Evolutionary conservation across 1,140 invertebrate species (phyloP).

Genomic region (Drosophila serrata): DNA sequence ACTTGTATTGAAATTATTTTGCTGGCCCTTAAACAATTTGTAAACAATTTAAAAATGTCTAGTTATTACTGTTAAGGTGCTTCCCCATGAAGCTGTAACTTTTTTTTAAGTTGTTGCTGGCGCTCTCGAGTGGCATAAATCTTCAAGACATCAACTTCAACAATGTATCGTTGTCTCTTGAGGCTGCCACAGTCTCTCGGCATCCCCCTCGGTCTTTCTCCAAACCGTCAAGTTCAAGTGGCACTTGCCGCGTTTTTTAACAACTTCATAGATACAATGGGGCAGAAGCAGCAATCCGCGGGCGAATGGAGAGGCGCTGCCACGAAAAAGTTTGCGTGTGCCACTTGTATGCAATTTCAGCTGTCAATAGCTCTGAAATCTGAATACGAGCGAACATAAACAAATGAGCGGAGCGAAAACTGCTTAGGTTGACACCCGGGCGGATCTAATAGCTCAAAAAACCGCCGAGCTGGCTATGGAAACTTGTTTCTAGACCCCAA

Average conservation of each 20-base stretch:
- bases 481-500: constrained; percentile 64
- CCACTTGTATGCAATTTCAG: constrained; percentile 76
- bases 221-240: constrained; percentile 67
- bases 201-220: constrained; percentile 15
- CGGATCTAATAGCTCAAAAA: constrained; percentile 62
- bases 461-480: constrained; percentile 47
- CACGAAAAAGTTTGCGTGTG: constrained; percentile 52
- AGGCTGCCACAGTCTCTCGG: constrained; percentile 49
- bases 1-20: background rate
- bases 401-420: constrained; percentile 56
- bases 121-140: constrained; percentile 56
- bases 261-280: constrained; percentile 71
- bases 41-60: background rate
- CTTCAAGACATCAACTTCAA: constrained; percentile 55
- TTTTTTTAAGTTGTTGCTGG: constrained; percentile 41
- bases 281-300: constrained; percentile 28
- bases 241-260: constrained; percentile 79
- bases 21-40: background rate
- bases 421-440: constrained; percentile 77
- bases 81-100: constrained; percentile 36
- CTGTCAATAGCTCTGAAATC: constrained; percentile 69
- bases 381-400: constrained; percentile 63
- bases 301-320: constrained; percentile 31
- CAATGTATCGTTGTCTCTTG: constrained; percentile 59
- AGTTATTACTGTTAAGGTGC: constrained; percentile 24